Evolutionary conservation across 1,140 invertebrate genomes (phyloP).

Genomic region (Pogonognathellus flavescens): DNA sequence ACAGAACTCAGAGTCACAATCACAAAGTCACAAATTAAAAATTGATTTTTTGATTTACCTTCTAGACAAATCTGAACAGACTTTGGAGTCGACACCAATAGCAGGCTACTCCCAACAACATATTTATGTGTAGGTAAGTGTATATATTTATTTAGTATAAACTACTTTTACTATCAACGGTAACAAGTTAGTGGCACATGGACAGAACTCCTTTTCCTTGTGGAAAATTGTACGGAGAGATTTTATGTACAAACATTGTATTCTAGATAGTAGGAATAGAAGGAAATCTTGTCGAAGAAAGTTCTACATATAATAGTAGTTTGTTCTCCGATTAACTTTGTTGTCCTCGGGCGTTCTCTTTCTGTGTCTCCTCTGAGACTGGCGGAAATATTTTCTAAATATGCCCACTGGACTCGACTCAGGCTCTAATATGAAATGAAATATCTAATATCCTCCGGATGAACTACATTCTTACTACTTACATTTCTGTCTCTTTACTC

Average conservation of each 20-base stretch:
- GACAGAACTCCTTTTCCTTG: too few relatives aligned
- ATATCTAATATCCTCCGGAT: slow-evolving; percentile 17
- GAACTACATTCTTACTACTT: not conserved
- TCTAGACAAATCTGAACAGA: not conserved
- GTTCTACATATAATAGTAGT: too few relatives aligned
- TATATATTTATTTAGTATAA: too few relatives aligned
- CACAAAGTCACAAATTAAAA: slow-evolving; percentile 6
- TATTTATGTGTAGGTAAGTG: too few relatives aligned
- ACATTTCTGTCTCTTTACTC: not conserved
- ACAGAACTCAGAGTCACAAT: not conserved
- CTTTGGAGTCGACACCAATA: too few relatives aligned
- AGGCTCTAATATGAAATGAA: not conserved
- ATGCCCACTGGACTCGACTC: not conserved
- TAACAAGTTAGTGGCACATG: too few relatives aligned
- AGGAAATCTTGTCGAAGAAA: too few relatives aligned
- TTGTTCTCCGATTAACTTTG: not conserved
- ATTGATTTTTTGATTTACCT: slow-evolving; percentile 8
- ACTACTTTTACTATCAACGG: too few relatives aligned
- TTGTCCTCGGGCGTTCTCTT: not conserved
- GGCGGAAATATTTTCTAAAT: not conserved
- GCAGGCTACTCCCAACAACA: too few relatives aligned
- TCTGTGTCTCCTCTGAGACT: not conserved
- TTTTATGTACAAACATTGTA: too few relatives aligned
- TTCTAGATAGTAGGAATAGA: too few relatives aligned
- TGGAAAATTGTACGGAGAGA: too few relatives aligned